Evolutionary conservation across 2,888 invertebrate genomes (phyloP).

Genomic region (Leistus spinibarbis): DNA sequence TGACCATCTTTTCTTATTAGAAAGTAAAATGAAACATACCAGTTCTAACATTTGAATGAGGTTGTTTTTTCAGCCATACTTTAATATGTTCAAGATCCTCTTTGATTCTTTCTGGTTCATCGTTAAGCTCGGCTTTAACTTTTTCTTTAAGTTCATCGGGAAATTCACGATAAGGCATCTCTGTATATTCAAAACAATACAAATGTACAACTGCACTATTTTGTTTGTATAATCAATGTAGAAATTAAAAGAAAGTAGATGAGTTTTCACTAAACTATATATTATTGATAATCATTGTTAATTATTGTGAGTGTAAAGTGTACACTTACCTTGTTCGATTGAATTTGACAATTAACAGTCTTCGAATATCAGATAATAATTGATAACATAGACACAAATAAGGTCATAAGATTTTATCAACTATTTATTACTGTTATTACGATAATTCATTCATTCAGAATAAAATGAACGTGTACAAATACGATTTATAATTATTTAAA

Average conservation of each 20-base stretch:
- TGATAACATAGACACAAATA: not conserved
- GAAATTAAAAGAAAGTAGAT: too few species aligned
- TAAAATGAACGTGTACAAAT: too few species aligned
- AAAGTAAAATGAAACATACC: conserved; percentile 57
- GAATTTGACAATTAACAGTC: not conserved
- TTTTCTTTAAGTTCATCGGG: conserved; percentile 59
- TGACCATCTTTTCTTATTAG: too few species aligned
- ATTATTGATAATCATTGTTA: not conserved
- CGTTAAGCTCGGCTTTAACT: conserved; percentile 61
- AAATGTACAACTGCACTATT: too few species aligned
- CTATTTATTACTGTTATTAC: not conserved
- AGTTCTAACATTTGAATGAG: conserved; percentile 62
- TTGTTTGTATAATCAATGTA: too few species aligned
- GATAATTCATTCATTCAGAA: too few species aligned
- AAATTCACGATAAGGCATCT: conserved; percentile 50
- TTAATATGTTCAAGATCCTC: conserved; percentile 61
- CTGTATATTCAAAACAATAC: not conserved
- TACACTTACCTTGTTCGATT: not conserved
- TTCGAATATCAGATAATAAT: not conserved
- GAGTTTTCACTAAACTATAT: not conserved
- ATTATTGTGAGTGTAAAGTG: not conserved
- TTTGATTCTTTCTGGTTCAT: conserved; percentile 59
- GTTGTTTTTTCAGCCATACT: conserved; percentile 64
- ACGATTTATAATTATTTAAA: too few species aligned
- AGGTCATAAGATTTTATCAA: not conserved